These are phyloP conservation scores for Perca schrenkii DNA, from an alignment of 2,113 vertebrate genomes.

Conservation along the genomic window DNA sequence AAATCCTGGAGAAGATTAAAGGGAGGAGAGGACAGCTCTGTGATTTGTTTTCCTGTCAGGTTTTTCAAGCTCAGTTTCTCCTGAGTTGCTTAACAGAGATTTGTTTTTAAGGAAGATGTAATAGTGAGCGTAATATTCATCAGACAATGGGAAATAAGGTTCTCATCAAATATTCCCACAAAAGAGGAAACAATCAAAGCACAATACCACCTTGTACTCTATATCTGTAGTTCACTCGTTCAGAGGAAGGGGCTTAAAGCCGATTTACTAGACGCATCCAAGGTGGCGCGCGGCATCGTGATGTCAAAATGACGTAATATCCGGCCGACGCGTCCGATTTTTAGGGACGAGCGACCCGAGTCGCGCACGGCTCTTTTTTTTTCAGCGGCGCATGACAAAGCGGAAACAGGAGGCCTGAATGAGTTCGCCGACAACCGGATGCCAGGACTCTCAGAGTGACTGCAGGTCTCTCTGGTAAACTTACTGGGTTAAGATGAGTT, in stretches of 20 bases:
- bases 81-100: background rate
- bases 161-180: background rate
- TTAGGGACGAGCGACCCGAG: no score
- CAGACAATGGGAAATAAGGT: background rate
- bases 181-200: background rate
- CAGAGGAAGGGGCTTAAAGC: background rate
- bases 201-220: background rate
- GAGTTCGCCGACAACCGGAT: no score
- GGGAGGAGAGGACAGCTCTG: conserved; percentile 13
- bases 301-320: no score
- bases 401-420: no score
- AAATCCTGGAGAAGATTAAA: conserved; percentile 14
- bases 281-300: no score
- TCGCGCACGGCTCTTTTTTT: no score
- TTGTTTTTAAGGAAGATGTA: background rate
- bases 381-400: no score
- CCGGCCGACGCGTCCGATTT: no score
- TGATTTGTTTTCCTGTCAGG: conserved; percentile 7
- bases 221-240: background rate
- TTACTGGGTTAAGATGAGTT: no score
- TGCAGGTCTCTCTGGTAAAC: no score
- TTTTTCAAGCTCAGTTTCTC: background rate
- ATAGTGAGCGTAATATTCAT: background rate
- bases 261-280: no score
- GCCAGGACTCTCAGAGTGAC: no score